These are phyloP conservation scores for Trachurus trachurus DNA, from an alignment of 2,797 vertebrate species.

Conservation along the genomic window DNA sequence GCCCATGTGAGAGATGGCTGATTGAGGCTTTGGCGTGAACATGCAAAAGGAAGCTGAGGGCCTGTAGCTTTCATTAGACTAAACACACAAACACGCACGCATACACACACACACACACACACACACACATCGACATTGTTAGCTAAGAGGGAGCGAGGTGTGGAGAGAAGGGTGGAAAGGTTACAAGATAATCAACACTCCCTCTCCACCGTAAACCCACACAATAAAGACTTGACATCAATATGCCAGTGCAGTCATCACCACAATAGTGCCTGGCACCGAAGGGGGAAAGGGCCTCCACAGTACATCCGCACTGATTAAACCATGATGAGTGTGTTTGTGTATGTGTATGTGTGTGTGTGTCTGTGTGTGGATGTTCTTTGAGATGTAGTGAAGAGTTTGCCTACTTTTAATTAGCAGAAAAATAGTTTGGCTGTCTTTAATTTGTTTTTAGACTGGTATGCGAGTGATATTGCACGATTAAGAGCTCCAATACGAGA, in stretches of 20 bases:
- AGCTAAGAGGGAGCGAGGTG: slow-evolving; percentile 66
- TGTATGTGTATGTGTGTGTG: slow-evolving; percentile 19
- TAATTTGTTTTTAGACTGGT: slow-evolving; percentile 1
- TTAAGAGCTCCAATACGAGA: neutral
- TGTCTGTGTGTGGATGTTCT: slow-evolving; percentile 3
- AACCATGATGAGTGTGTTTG: slow-evolving; percentile 54
- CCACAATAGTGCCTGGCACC: slow-evolving; percentile 60
- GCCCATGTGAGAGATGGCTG: slow-evolving; percentile 51
- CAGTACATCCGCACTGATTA: slow-evolving; percentile 72
- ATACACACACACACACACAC: slow-evolving; percentile 24
- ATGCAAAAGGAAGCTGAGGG: slow-evolving; percentile 44
- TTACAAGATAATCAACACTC: slow-evolving; percentile 77
- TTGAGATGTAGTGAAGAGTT: slow-evolving; percentile 24
- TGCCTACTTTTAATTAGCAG: slow-evolving; percentile 52
- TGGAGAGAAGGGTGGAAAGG: slow-evolving; percentile 64
- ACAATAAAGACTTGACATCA: slow-evolving; percentile 80
- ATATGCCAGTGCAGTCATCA: slow-evolving; percentile 73
- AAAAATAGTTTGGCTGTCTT: slow-evolving; percentile 8
- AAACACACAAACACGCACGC: slow-evolving; percentile 53
- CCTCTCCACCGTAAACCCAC: slow-evolving; percentile 69
- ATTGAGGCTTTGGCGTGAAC: slow-evolving; percentile 62
- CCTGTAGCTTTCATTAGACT: slow-evolving; percentile 73
- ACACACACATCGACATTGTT: slow-evolving; percentile 52
- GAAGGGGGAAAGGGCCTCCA: slow-evolving; percentile 54
- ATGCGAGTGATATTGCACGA: neutral